Evolutionary conservation across 1,140 invertebrate genomes (phyloP).

Genomic region (Leucophenga varia): DNA sequence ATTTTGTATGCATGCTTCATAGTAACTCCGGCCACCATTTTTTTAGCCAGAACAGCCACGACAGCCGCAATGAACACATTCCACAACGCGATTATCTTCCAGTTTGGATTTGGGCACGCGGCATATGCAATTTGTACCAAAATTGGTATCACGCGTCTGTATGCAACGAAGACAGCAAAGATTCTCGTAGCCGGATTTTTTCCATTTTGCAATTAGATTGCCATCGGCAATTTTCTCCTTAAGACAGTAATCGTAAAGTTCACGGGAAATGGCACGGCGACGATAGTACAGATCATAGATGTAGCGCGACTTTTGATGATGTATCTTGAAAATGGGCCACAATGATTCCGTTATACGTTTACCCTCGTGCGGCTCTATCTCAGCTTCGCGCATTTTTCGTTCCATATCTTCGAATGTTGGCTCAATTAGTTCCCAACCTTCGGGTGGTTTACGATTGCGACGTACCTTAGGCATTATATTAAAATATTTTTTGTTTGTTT

Average conservation of each 20-base stretch:
- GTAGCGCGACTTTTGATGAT: conserved; percentile 97
- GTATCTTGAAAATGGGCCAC: conserved; percentile 99
- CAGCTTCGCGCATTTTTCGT: conserved; percentile 98
- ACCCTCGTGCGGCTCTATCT: conserved; percentile 98
- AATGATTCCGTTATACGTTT: conserved; percentile 97
- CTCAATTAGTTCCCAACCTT: conserved; percentile 99
- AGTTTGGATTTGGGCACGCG: conserved; percentile 97
- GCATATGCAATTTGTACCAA: conserved; percentile 99
- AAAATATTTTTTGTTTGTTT: too few relatives aligned
- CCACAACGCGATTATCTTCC: conserved; percentile 95
- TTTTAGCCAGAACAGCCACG: conserved; percentile 89
- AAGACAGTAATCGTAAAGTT: conserved; percentile 96
- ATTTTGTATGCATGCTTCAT: too few relatives aligned
- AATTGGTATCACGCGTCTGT: conserved; percentile 98
- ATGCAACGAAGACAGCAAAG: conserved; percentile 98
- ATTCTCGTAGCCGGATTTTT: conserved; percentile 99
- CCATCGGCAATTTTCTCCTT: conserved; percentile 97
- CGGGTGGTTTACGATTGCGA: conserved; percentile 92
- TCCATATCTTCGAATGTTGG: conserved; percentile 97
- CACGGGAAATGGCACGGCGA: conserved; percentile 94
- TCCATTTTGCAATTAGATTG: conserved; percentile 99
- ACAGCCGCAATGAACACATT: conserved; percentile 95
- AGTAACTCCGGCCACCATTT: too few relatives aligned
- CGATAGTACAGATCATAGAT: conserved; percentile 97
- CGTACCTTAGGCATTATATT: conserved; percentile 88